Evolutionary conservation across 2,888 invertebrate genomes (phyloP), one percentile per base, ranked within the genome.

Genomic region (Tipula confusa): DNA sequence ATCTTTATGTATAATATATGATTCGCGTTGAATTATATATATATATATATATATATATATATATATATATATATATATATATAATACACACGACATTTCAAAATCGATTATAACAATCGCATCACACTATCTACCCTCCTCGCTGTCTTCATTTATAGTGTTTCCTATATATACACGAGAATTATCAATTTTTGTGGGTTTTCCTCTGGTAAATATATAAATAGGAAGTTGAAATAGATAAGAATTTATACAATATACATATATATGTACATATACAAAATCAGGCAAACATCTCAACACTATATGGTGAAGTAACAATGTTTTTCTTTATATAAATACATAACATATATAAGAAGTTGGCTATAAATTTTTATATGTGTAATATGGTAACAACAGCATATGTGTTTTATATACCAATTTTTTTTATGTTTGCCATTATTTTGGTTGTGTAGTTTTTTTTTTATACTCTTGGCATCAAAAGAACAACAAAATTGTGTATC

Each of bases 341-440:
- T 64, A 64, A 24, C 64, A 24, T 64, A 64, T 64, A 64, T 64
- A 64, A 64, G 64, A 64, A 24, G 64, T 24, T 64, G 64, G 64
- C 64, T 24, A 64, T 64, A 64, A 64, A 64, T 64, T 64, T 64
- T 64, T 64, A 64, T 64, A 64, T 64, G 64, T 64, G 64, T 64
- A 64, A 64, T 64, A 64, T 64, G 64, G 64, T 64, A 64, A 64
- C 64, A 64, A 64, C 64, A 64, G 64, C 64, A 64, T 64, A 64
- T 64, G 64, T 64, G 64, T 64, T 64, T 64, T 64, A 64, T 64
- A 64, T 64, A 64, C 64, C 64, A 64, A 64, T 64, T 64, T 43
- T 43, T 43, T 43, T 64, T 64, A 64, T 64, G 64, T 64, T 64
- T 64, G 64, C 64, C 64, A 64, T 64, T 64, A 64, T 64, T 64